Evolutionary conservation across 2,113 vertebrate species (phyloP).

Genomic region (Clinocottus analis): DNA sequence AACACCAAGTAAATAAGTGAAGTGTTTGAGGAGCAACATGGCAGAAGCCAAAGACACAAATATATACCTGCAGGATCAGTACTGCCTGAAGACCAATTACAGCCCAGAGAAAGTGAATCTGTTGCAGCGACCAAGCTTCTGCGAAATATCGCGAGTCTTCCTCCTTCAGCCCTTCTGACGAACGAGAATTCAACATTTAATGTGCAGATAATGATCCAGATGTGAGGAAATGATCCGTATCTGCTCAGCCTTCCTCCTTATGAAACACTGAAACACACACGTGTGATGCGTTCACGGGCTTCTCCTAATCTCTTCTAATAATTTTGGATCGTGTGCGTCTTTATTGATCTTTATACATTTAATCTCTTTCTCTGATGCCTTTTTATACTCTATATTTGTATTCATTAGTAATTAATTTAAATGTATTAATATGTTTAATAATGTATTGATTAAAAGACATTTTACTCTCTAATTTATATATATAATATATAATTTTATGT

Average conservation of each 20-base stretch:
- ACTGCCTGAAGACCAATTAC: not conserved
- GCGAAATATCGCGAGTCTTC: constrained; percentile 20
- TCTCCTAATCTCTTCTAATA: not conserved
- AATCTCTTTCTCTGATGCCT: not conserved
- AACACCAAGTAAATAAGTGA: not conserved
- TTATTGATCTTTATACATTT: not conserved
- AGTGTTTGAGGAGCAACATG: not conserved
- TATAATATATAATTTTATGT: no score
- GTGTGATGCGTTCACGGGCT: not conserved
- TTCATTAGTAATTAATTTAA: no score
- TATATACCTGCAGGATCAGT: not conserved
- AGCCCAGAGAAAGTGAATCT: not conserved
- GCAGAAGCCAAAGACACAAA: not conserved
- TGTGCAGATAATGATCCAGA: not conserved
- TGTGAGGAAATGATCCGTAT: not conserved
- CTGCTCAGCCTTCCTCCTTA: not conserved
- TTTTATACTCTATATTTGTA: not conserved
- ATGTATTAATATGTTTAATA: no score
- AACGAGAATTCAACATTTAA: not conserved
- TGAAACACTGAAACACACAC: not conserved
- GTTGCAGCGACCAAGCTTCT: constrained; percentile 25
- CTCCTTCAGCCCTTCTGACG: not conserved
- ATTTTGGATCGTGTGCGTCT: not conserved
- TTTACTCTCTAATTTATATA: no score
- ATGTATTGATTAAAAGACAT: no score